These are phyloP conservation scores for Tichodroma muraria DNA, from an alignment of 2,113 vertebrate genomes.

Conservation along the genomic window DNA sequence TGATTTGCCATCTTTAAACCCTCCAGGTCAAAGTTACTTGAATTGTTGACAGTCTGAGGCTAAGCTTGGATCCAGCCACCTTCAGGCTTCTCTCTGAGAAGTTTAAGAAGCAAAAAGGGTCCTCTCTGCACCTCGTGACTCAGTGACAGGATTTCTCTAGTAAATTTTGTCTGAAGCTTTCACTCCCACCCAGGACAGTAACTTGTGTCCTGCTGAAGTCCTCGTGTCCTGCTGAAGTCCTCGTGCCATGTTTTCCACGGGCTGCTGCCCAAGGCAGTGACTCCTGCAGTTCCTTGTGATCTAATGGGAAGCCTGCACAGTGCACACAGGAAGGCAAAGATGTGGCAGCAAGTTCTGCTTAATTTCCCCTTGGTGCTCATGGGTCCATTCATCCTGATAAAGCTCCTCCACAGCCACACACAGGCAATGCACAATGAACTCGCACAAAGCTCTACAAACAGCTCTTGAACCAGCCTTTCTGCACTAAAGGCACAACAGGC, in stretches of 20 bases:
- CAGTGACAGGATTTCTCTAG: neutral
- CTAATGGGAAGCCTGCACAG: neutral
- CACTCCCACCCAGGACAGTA: neutral
- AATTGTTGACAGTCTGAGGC: neutral
- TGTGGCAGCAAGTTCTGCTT: fast-evolving
- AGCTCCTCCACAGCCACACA: neutral
- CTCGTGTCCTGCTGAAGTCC: neutral
- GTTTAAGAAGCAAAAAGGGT: neutral
- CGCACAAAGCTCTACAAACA: neutral
- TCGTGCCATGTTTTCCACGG: fast-evolving
- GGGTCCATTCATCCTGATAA: neutral
- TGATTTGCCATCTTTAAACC: neutral
- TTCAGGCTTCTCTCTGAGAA: neutral
- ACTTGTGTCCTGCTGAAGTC: neutral
- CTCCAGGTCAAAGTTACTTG: neutral
- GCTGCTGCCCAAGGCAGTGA: neutral
- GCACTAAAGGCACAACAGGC: neutral
- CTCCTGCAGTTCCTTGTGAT: neutral
- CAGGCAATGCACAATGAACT: neutral
- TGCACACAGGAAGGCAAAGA: neutral
- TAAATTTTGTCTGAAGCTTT: neutral
- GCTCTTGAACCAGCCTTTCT: neutral
- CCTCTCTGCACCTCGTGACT: neutral
- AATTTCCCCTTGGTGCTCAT: neutral
- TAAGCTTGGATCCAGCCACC: neutral